phyloP scores from a whole-genome alignment of 1,140 invertebrate species.

The Dendrolimus kikuchii region DNA sequence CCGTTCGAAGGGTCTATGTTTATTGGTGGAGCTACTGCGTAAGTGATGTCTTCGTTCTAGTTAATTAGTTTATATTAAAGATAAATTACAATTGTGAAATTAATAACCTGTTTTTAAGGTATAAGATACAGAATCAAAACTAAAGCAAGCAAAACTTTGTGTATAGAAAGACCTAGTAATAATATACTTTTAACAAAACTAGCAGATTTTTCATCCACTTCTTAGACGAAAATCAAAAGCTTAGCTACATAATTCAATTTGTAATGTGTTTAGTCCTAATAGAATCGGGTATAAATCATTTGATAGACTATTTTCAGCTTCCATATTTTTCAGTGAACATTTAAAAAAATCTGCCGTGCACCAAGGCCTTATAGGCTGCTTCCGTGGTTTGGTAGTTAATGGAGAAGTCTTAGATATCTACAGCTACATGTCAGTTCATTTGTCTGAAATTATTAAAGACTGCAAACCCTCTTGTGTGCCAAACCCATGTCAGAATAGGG shows the following conservation, averaged over 20 bases:
- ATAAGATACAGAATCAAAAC: too few relatives aligned
- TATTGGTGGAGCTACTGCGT: conserved; percentile 92
- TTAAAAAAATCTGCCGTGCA: conserved; percentile 85
- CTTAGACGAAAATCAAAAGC: too few relatives aligned
- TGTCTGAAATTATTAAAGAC: conserved; percentile 92
- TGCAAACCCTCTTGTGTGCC: conserved; percentile 95
- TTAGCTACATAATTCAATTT: too few relatives aligned
- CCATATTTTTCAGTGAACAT: conserved; percentile 76
- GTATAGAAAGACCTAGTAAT: too few relatives aligned
- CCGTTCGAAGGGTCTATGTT: conserved; percentile 95
- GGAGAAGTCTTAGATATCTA: conserved; percentile 92
- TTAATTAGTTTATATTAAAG: too few relatives aligned
- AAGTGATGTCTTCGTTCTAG: conserved; percentile 51
- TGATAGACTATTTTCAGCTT: neutral
- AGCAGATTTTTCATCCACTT: too few relatives aligned
- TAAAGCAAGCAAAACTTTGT: too few relatives aligned
- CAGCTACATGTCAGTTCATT: conserved; percentile 93
- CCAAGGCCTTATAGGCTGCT: conserved; percentile 93
- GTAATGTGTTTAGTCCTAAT: too few relatives aligned
- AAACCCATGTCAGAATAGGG: conserved; percentile 93
- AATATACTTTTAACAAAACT: too few relatives aligned
- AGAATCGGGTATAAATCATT: neutral
- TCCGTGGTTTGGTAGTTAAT: conserved; percentile 92
- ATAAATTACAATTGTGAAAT: too few relatives aligned
- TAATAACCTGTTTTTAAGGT: too few relatives aligned